Conservation (phyloP, 2,113 vertebrate species). For the Calonectris borealis region DNA sequence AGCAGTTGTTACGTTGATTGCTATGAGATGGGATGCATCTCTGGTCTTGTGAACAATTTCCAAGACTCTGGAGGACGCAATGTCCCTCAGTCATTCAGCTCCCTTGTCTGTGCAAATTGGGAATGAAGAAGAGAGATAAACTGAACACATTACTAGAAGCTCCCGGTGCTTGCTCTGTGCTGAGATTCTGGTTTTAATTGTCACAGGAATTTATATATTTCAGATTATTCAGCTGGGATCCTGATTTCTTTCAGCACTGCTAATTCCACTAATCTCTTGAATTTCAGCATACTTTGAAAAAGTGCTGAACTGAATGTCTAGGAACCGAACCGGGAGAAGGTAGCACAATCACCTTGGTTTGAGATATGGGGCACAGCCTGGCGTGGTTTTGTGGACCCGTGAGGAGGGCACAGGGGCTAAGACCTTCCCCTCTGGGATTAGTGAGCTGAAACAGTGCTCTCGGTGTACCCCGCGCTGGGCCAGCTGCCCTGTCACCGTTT, state of each 20-base stretch:
- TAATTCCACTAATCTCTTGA: background rate
- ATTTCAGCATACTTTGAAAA: background rate
- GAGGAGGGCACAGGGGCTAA: background rate
- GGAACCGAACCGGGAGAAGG: background rate
- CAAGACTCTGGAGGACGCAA: background rate
- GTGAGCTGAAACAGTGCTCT: background rate
- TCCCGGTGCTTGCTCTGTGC: background rate
- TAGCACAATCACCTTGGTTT: background rate
- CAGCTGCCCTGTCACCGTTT: background rate
- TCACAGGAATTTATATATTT: background rate
- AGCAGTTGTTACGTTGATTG: background rate
- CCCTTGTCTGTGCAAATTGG: background rate
- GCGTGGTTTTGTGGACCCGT: background rate
- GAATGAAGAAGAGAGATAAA: background rate
- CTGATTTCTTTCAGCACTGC: background rate
- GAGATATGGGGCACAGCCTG: background rate
- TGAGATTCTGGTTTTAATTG: background rate
- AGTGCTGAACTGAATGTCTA: background rate
- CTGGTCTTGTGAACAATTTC: background rate
- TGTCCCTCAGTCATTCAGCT: background rate
- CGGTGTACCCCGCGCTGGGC: background rate
- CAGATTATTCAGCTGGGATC: background rate
- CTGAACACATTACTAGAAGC: background rate
- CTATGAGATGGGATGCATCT: background rate
- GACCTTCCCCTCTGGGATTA: background rate